These are phyloP conservation scores for Sabatieria punctata DNA, from an alignment of 2,888 invertebrate species.

Conservation along the genomic window DNA sequence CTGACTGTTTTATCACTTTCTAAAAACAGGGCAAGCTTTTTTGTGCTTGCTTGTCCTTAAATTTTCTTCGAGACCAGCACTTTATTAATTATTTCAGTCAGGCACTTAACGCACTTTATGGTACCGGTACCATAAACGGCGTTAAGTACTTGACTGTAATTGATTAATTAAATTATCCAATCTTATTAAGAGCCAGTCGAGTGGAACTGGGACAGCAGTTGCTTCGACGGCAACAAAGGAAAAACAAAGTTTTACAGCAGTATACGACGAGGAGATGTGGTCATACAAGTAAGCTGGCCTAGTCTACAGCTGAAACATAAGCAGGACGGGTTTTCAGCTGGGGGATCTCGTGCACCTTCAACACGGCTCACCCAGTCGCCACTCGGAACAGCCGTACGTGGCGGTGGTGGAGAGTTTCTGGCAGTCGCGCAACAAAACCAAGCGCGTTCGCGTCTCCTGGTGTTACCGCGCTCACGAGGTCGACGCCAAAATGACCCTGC, in stretches of 20 bases:
- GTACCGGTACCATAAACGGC: too few relatives aligned
- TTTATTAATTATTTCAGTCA: too few relatives aligned
- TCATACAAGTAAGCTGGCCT: neutral
- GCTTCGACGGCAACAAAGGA: neutral
- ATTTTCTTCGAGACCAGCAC: too few relatives aligned
- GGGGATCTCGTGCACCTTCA: slow-evolving; percentile 3
- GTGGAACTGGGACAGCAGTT: neutral
- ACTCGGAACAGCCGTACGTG: neutral
- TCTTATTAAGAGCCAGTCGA: neutral
- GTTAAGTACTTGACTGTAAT: too few relatives aligned
- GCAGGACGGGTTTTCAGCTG: neutral
- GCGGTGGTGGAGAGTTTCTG: neutral
- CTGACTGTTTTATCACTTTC: too few relatives aligned
- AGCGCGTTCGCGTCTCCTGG: slow-evolving; percentile 1
- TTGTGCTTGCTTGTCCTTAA: too few relatives aligned
- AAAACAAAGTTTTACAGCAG: neutral
- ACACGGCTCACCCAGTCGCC: neutral
- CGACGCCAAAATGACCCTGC: neutral
- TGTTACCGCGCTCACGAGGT: neutral
- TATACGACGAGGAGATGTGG: neutral
- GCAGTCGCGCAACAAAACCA: neutral
- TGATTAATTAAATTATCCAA: too few relatives aligned
- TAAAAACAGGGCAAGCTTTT: too few relatives aligned
- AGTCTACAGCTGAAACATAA: too few relatives aligned
- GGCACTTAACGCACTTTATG: too few relatives aligned